Base-by-base conservation (phyloP, 2,888 invertebrate species). In the Xylocampa areola region DNA sequence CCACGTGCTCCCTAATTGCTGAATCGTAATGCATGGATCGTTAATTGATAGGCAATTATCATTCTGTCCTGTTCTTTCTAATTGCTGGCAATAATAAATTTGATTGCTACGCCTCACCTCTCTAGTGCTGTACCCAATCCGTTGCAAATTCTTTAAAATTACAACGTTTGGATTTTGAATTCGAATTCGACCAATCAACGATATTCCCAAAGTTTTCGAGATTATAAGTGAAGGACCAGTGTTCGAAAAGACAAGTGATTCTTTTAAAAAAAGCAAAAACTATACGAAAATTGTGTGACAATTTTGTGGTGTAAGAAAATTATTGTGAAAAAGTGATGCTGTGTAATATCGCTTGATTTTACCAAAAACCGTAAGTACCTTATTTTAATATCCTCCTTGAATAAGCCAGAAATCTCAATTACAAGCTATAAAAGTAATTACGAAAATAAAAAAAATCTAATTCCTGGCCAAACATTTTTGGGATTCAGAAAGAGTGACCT, bases 261-360 rank as follows among this genome's bases (percentile, higher is more conserved):
- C 13, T 41, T 21, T 53, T 8, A 25, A 2, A 8, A 54, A 47
- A 49, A 59, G 71, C 64, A 51, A 25, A 70, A 66, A 69, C 60
- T 63, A 36, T 30, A 48, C 23, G 33, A 19, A 39, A 43, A 71
- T 77, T 81, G 85, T 88, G 89, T 85, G 87, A 88, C 88, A 50
- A 58, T 65, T 75, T 73, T 77, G 80, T 87, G 83, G 84, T 84
- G 80, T 73, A 50, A 67, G 68, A 76, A 80, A 74, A 76, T 73
- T 64, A 69, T 73, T 85, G 90, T 91, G 88, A 68, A 73, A 81
- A 81, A 90, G 92, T 93, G 92, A 93, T 92, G 92, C 89, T 88
- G 87, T 86, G 86, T 73, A 43, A 58, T 69, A 57, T 67, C 51
- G 74, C 83, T 84, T 90, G 84, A 89, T 83, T 81, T 68, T 58